Evolutionary conservation across 2,888 invertebrate genomes (phyloP).

Genomic region (Drosophila demipolita): DNA sequence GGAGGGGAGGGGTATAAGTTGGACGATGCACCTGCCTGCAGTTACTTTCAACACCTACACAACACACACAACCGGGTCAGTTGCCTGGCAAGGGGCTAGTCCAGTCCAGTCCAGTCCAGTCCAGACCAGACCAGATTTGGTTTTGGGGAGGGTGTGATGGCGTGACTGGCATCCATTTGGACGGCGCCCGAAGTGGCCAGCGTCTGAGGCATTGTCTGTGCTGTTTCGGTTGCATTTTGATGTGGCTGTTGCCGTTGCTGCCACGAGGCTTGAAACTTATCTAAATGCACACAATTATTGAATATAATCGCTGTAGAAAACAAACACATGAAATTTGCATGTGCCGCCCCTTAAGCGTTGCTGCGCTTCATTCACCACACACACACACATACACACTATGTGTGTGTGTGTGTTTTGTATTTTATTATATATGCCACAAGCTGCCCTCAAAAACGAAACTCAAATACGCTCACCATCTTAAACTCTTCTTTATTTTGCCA

Average conservation of each 20-base stretch:
- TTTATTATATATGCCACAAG: background rate
- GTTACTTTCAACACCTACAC: constrained; percentile 75
- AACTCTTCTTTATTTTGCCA: background rate
- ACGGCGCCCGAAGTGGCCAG: constrained; percentile 58
- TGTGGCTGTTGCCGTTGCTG: constrained; percentile 9
- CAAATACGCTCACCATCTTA: constrained; percentile 14
- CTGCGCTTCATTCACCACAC: constrained; percentile 44
- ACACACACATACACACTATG: too few species aligned
- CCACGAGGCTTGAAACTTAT: constrained; percentile 75
- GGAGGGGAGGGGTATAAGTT: background rate
- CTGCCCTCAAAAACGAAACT: background rate
- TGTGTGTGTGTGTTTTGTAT: background rate
- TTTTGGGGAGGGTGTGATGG: constrained; percentile 61
- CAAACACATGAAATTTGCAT: constrained; percentile 63
- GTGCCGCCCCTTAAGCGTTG: constrained; percentile 68
- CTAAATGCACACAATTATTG: constrained; percentile 82
- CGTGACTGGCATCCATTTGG: constrained; percentile 75
- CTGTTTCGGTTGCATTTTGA: background rate
- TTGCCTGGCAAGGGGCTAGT: constrained; percentile 10
- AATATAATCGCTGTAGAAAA: constrained; percentile 74
- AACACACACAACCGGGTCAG: constrained; percentile 33
- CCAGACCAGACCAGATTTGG: constrained; percentile 1
- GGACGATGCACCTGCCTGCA: constrained; percentile 59
- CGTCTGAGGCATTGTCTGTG: constrained; percentile 50
- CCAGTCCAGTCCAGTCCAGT: background rate